Evolutionary conservation across 1,140 invertebrate genomes (phyloP), one percentile per base, ranked within the genome.

Genomic region (Drosophila setifemur): DNA sequence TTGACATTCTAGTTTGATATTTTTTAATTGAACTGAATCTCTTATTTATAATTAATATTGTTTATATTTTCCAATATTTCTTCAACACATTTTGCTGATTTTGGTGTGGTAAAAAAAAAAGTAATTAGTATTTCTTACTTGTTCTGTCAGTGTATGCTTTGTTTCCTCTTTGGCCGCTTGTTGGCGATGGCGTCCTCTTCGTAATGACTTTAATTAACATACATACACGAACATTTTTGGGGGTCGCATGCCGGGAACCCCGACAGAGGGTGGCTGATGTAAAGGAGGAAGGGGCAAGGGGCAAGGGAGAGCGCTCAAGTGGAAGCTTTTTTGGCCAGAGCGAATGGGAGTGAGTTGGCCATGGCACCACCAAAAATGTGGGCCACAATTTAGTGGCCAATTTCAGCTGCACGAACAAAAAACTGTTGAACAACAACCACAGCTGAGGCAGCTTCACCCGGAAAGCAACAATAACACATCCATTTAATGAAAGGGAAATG

Each of bases 121-220:
- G n/a, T 9, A 3, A 9, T 7, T 28, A 9, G 3, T 3, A 4
- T 33, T 4, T 33, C 2, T 4, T 4, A 12, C 4, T 5, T 4
- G 12, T 11, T 25, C 9, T 8, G 5, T 11, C 19, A 23, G 40
- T 26, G 40, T 39, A 29, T 8, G 28, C 29, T 48, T 40, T 64
- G 40, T 64, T 64, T 55, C 63, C 31, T 11, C 54, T 54, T 43
- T 39, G 50, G 47, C 14, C 6, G 14, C 33, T 18, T 37, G 33
- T 16, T 37, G 14, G 33, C 33, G 31, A 12, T 52, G 72, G 57
- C 25, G 31, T 64, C 57, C 73, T 83, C 45, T 61, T 58, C 57
- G 57, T 83, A 85, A 82, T 82, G 78, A 85, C 73, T 82, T 82
- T 82, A 83, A 82, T 82, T 82, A 82, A 82, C 73, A 78, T 85